Percentiles rank a stretch among this genome's conserved stretches.
These are phyloP conservation scores for Cheirogaleus medius DNA, from an alignment of 2,113 vertebrate genomes.

Conservation along the genomic window DNA sequence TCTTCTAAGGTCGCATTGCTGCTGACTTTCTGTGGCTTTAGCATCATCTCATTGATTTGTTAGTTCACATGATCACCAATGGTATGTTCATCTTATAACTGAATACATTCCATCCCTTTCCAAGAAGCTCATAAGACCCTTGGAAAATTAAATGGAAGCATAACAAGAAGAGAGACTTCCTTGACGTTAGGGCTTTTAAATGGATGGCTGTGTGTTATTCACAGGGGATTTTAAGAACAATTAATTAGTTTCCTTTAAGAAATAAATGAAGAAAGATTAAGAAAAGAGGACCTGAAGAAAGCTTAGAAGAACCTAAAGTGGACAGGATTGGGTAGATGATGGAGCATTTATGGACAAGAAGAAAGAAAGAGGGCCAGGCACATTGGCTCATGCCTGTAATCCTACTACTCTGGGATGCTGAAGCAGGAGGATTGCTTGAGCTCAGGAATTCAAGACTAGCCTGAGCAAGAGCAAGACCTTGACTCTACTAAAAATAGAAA, in stretches of 20 bases:
- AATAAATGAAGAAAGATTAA: conserved; percentile 25
- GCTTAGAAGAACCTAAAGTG: not conserved
- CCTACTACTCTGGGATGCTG: too few relatives aligned
- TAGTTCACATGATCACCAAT: not conserved
- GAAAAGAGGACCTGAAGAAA: not conserved
- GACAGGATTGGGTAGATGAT: not conserved
- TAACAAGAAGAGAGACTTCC: not conserved
- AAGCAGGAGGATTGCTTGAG: too few relatives aligned
- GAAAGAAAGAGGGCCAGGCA: too few relatives aligned
- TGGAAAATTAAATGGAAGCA: not conserved
- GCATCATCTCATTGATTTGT: not conserved
- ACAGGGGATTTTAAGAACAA: conserved; percentile 5
- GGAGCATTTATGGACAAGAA: not conserved
- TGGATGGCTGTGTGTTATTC: too few relatives aligned
- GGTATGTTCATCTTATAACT: not conserved
- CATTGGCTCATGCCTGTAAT: too few relatives aligned
- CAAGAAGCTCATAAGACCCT: not conserved
- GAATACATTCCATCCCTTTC: conserved; percentile 7
- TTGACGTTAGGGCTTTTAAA: not conserved
- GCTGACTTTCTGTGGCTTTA: not conserved
- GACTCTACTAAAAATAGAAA: too few relatives aligned
- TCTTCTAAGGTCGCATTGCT: not conserved
- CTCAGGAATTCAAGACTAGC: too few relatives aligned
- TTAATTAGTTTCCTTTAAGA: conserved; percentile 21
- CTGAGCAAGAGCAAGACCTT: too few relatives aligned